Percentiles rank a stretch among this genome's conserved stretches.
Conservation (phyloP, 2,888 invertebrate species). For the Troides helena region DNA sequence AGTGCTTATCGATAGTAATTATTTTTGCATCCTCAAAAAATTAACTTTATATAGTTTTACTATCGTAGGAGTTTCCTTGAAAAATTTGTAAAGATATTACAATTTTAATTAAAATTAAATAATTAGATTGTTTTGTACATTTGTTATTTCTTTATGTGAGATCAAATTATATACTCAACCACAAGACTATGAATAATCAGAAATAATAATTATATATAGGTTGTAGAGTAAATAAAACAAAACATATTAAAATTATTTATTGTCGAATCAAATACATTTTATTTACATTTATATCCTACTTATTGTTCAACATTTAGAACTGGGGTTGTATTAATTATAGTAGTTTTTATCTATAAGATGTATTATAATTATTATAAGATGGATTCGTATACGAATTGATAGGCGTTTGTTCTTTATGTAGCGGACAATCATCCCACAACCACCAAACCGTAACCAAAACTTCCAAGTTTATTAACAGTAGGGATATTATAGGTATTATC, state of each 20-base stretch:
- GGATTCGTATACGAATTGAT: constrained; percentile 39
- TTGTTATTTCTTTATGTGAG: too few relatives aligned
- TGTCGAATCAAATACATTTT: constrained; percentile 14
- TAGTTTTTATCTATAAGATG: constrained; percentile 34
- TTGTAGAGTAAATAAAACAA: constrained; percentile 14
- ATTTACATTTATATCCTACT: constrained; percentile 16
- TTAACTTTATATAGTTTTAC: background rate
- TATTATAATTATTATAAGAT: constrained; percentile 49
- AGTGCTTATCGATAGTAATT: background rate
- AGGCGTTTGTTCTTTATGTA: constrained; percentile 33
- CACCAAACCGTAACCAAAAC: constrained; percentile 71
- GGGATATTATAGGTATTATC: constrained; percentile 63
- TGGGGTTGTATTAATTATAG: constrained; percentile 37
- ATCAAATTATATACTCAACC: too few relatives aligned
- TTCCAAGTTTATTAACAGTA: constrained; percentile 67
- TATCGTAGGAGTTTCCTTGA: background rate
- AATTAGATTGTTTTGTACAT: background rate
- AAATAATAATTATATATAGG: background rate
- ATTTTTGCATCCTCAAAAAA: background rate
- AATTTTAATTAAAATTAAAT: background rate
- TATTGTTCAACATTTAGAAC: constrained; percentile 36
- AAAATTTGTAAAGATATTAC: background rate
- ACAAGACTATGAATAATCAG: too few relatives aligned
- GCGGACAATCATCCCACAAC: constrained; percentile 73
- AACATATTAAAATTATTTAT: constrained; percentile 9